A percentile compares a stretch with the other conserved stretches of the same genome.
These are phyloP conservation scores for Hypocryptadius cinnamomeus DNA, from an alignment of 2,113 vertebrate species.

Conservation along the genomic window DNA sequence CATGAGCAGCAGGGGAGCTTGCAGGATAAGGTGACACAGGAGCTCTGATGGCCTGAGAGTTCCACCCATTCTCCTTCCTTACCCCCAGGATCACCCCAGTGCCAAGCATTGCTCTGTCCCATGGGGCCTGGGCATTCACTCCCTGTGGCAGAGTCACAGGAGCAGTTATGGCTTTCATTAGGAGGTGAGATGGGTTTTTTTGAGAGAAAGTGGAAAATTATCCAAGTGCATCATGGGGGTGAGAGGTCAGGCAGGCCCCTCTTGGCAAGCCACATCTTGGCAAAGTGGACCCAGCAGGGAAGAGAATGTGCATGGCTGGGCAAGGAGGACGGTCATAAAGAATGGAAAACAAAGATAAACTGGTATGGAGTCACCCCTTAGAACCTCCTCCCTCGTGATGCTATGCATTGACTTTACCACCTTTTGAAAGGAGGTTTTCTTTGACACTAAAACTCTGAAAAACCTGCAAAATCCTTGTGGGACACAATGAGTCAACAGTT, in stretches of 20 bases:
- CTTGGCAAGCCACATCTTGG: background rate
- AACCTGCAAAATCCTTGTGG: constrained; percentile 17
- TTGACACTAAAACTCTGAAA: constrained; percentile 5
- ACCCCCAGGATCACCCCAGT: accelerated
- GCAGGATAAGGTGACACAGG: background rate
- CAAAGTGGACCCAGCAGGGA: background rate
- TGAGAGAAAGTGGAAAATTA: background rate
- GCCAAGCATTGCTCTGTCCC: background rate
- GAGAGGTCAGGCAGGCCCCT: background rate
- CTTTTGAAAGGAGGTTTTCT: background rate
- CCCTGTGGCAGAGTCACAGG: background rate
- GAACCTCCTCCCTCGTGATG: background rate
- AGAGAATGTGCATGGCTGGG: background rate
- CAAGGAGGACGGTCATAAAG: background rate
- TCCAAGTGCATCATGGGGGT: background rate
- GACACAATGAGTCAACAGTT: background rate
- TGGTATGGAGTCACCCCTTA: background rate
- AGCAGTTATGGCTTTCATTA: background rate
- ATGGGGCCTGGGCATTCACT: accelerated
- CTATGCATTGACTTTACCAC: background rate
- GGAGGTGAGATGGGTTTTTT: background rate
- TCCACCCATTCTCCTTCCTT: background rate
- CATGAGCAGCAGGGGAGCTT: background rate
- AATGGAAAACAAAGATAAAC: background rate
- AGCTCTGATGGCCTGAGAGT: background rate